These are phyloP conservation scores for Drosophila stalkeri DNA, from an alignment of 2,888 invertebrate species.

Conservation along the genomic window DNA sequence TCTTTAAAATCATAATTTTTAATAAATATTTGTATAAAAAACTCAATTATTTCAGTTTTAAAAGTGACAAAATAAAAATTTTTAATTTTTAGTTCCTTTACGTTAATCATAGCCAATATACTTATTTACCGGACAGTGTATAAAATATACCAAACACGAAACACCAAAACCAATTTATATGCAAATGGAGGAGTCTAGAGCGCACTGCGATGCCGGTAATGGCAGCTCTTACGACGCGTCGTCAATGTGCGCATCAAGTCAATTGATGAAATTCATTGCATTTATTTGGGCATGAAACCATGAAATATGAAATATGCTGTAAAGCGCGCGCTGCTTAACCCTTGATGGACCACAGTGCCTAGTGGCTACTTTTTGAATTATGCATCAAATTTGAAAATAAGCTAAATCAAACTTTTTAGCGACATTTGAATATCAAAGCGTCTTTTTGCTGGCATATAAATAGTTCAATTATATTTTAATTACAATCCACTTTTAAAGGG, in stretches of 20 bases:
- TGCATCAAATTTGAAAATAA: conserved; percentile 72
- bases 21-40: not conserved
- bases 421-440: conserved; percentile 81
- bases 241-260: conserved; percentile 54
- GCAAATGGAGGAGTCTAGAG: conserved; percentile 68
- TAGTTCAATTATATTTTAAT: conserved; percentile 50
- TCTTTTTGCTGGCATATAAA: conserved; percentile 27
- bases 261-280: conserved; percentile 78
- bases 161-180: conserved; percentile 81
- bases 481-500: conserved; percentile 25
- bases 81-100: not conserved
- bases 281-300: conserved; percentile 75
- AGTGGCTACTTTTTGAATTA: conserved; percentile 68
- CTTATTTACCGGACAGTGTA: not conserved
- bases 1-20: no score
- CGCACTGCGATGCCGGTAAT: conserved; percentile 38
- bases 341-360: conserved; percentile 49
- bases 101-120: not conserved
- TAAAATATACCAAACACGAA: conserved; percentile 47
- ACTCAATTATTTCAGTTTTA: not conserved
- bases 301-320: conserved; percentile 68
- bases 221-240: conserved; percentile 33
- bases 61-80: not conserved
- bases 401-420: conserved; percentile 65
- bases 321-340: conserved; percentile 55